phyloP scores from a whole-genome alignment of 1,140 invertebrate species.

The Hermetia illucens region DNA sequence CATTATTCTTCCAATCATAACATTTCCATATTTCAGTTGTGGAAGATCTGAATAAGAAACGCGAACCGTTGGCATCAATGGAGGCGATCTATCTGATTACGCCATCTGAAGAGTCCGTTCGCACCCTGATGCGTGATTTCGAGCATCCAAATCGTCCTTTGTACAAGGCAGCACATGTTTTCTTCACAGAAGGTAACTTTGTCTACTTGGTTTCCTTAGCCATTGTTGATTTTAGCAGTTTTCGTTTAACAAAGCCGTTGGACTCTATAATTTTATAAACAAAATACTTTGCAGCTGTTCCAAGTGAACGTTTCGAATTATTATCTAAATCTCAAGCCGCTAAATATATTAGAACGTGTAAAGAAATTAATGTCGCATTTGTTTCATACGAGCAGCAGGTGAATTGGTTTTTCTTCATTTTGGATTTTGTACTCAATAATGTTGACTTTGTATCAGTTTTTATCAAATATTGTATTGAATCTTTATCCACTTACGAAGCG shows the following conservation, averaged over 20 bases:
- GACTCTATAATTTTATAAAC: constrained; percentile 5
- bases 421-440: too few relatives aligned
- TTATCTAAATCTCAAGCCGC: constrained; percentile 69
- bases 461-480: too few relatives aligned
- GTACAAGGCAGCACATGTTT: constrained; percentile 93
- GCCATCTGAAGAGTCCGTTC: constrained; percentile 86
- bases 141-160: constrained; percentile 69
- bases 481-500: too few relatives aligned
- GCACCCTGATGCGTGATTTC: constrained; percentile 87
- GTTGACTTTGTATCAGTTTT: too few relatives aligned
- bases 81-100: constrained; percentile 97
- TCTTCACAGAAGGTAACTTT: constrained; percentile 92
- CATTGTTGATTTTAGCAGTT: constrained; percentile 14
- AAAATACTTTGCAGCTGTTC: constrained; percentile 66
- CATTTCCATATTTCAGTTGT: constrained; percentile 69
- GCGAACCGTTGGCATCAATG: constrained; percentile 90
- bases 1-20: constrained; percentile 12
- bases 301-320: constrained; percentile 82
- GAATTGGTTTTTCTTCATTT: too few relatives aligned
- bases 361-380: constrained; percentile 98
- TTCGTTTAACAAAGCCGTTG: constrained; percentile 12
- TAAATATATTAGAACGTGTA: constrained; percentile 83
- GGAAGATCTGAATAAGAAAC: constrained; percentile 94
- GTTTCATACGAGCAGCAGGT: constrained; percentile 95
- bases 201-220: constrained; percentile 11